These are phyloP conservation scores for Esox lucius DNA, from an alignment of 2,797 vertebrate genomes.

Conservation along the genomic window DNA sequence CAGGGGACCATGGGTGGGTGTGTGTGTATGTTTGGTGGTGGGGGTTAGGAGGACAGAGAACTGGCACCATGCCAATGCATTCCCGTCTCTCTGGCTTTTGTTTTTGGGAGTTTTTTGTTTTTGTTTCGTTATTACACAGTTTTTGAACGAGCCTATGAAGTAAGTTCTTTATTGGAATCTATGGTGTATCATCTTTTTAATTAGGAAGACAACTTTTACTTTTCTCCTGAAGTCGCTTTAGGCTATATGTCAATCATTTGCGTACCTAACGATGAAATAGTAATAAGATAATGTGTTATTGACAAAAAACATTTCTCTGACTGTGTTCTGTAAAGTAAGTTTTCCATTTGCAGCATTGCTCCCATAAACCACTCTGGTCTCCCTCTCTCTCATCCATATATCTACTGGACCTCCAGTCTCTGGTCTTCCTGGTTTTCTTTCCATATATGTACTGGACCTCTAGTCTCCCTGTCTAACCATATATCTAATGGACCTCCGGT, in stretches of 20 bases:
- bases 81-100: not conserved
- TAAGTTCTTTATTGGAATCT: slow-evolving; percentile 15
- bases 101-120: slow-evolving; percentile 21
- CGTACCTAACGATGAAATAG: slow-evolving; percentile 3
- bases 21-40: not conserved
- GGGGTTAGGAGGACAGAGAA: slow-evolving; percentile 9
- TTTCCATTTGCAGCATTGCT: slow-evolving; percentile 12
- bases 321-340: not conserved
- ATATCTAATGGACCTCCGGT: no score
- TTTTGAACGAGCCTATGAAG: slow-evolving; percentile 25
- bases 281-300: slow-evolving; percentile 4
- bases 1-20: slow-evolving; percentile 44
- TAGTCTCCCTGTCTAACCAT: no score
- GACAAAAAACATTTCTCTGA: not conserved
- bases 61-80: slow-evolving; percentile 14
- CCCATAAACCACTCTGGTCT: slow-evolving; percentile 6
- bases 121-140: not conserved
- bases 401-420: slow-evolving; percentile 3
- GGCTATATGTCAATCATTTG: not conserved
- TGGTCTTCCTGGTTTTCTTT: not conserved
- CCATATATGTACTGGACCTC: no score
- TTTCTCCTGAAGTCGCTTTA: not conserved
- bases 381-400: slow-evolving; percentile 11
- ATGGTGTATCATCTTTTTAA: slow-evolving; percentile 11
- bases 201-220: not conserved